A percentile compares a stretch with the other conserved stretches of the same genome.
Conservation (phyloP, 2,797 vertebrate species). For the Nyctalus aviator region DNA sequence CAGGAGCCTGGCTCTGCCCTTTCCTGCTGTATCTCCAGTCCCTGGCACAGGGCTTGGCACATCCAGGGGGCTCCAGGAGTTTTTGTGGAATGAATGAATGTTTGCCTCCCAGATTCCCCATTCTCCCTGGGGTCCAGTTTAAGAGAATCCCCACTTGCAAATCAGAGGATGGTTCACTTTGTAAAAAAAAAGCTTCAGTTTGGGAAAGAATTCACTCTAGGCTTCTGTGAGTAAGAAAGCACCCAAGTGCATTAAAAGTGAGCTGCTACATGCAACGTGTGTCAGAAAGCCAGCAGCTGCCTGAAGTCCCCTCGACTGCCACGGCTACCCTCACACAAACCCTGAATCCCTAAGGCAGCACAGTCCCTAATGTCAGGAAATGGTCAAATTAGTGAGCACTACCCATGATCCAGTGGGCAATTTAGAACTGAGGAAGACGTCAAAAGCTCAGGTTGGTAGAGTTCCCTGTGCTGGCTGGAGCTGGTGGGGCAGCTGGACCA, state of each 20-base stretch:
- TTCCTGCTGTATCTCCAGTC: neutral
- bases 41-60: neutral
- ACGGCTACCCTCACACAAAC: neutral
- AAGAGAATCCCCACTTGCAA: neutral
- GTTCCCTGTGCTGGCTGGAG: too few relatives aligned
- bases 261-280: neutral
- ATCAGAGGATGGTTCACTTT: neutral
- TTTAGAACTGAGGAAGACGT: neutral
- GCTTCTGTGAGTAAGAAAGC: neutral
- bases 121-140: neutral
- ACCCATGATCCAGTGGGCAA: neutral
- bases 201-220: neutral
- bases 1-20: neutral
- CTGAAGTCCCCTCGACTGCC: neutral
- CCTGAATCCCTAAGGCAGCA: neutral
- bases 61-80: neutral
- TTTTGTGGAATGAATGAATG: slow-evolving; percentile 2
- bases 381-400: neutral
- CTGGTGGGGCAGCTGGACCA: neutral
- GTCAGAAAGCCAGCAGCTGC: neutral
- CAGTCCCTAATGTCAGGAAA: neutral
- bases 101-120: neutral
- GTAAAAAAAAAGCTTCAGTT: neutral
- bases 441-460: neutral
- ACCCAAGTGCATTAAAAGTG: neutral